Evolutionary conservation across 2,888 invertebrate species (phyloP).

Genomic region (Craniophora ligustri): DNA sequence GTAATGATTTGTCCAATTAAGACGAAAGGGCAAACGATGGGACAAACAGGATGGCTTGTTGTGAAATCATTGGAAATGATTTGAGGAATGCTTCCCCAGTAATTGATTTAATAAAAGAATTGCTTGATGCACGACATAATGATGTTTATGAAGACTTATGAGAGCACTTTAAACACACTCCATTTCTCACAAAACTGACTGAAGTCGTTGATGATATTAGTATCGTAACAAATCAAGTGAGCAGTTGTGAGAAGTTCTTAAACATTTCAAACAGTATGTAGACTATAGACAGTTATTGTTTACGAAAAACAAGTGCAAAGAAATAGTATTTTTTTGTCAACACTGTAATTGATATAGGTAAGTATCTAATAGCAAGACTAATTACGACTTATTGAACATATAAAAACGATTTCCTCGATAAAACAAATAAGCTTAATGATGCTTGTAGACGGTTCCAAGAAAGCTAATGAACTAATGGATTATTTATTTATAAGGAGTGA

Average conservation of each 20-base stretch:
- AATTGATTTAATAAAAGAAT: constrained; percentile 53
- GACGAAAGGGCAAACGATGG: constrained; percentile 68
- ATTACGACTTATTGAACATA: too few species aligned
- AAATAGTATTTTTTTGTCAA: background rate
- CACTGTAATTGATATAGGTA: background rate
- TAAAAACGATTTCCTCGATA: background rate
- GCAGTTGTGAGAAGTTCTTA: too few species aligned
- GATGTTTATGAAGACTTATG: constrained; percentile 31
- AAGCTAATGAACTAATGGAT: constrained; percentile 6
- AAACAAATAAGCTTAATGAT: background rate
- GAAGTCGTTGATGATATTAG: background rate
- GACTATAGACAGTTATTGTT: too few species aligned
- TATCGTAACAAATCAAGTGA: too few species aligned
- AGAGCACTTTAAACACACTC: constrained; percentile 24
- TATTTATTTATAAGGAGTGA: background rate
- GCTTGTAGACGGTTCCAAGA: constrained; percentile 16
- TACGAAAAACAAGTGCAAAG: background rate
- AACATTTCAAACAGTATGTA: too few species aligned
- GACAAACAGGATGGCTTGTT: constrained; percentile 62
- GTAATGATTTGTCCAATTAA: constrained; percentile 83
- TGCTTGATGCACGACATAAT: constrained; percentile 42
- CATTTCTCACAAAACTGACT: constrained; percentile 12
- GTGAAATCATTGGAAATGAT: constrained; percentile 65
- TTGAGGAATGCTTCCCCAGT: constrained; percentile 48
- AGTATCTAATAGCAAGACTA: background rate